Evolutionary conservation across 2,888 invertebrate genomes (phyloP).

Genomic region (Vandiemenella viatica): DNA sequence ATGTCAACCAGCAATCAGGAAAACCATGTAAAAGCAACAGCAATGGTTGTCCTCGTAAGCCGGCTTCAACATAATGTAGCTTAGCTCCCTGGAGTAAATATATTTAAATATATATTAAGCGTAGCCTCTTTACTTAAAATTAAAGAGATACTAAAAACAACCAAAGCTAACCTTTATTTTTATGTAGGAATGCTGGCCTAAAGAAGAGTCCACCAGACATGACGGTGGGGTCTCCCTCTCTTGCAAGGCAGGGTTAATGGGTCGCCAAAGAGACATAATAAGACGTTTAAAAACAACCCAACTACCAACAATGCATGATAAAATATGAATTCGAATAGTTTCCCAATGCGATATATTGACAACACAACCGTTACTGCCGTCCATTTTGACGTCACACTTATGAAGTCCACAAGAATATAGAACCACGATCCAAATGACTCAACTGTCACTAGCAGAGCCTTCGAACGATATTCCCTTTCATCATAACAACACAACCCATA

Average conservation of each 20-base stretch:
- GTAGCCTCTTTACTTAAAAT: too few relatives aligned
- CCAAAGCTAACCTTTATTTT: constrained; percentile 48
- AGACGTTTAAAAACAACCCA: constrained; percentile 35
- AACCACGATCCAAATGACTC: too few relatives aligned
- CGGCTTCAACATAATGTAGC: constrained; percentile 59
- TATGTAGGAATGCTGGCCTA: constrained; percentile 46
- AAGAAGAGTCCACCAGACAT: constrained; percentile 39
- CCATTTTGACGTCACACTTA: neutral
- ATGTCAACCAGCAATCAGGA: constrained; percentile 69
- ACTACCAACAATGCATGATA: constrained; percentile 34
- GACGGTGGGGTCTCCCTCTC: constrained; percentile 41
- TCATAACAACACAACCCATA: too few relatives aligned
- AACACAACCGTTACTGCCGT: constrained; percentile 17
- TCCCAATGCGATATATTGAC: constrained; percentile 34
- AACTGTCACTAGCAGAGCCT: too few relatives aligned
- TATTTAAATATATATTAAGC: too few relatives aligned
- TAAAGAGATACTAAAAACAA: too few relatives aligned
- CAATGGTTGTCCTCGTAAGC: constrained; percentile 41
- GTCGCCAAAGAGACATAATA: constrained; percentile 35
- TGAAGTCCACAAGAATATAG: neutral
- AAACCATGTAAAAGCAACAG: constrained; percentile 62
- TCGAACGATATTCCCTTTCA: too few relatives aligned
- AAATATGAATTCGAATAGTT: constrained; percentile 31
- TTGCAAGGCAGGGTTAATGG: constrained; percentile 28
- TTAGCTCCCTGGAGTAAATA: constrained; percentile 44